Conservation (phyloP, 2,113 vertebrate genomes). For the Neofelis nebulosa region DNA sequence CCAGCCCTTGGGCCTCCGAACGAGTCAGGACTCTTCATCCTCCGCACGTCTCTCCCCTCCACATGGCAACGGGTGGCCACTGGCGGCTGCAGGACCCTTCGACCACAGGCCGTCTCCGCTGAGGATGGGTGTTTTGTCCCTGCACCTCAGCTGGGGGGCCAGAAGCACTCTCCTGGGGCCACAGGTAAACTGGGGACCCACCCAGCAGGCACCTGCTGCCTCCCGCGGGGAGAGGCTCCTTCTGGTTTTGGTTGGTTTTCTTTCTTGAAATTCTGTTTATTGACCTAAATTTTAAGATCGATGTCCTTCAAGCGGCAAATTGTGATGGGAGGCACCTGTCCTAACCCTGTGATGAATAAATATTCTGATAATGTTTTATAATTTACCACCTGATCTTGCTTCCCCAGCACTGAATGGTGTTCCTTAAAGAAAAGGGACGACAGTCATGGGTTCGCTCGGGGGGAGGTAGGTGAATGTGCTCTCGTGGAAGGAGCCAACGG, state of each 20-base stretch:
- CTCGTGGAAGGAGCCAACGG: accelerated
- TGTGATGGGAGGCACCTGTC: background rate
- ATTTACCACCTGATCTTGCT: background rate
- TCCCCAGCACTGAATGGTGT: background rate
- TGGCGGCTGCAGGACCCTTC: background rate
- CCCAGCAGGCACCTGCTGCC: background rate
- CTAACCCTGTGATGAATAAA: background rate
- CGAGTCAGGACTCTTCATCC: background rate
- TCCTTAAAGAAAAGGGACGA: background rate
- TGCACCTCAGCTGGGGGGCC: background rate
- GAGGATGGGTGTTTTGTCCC: accelerated
- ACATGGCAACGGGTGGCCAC: background rate
- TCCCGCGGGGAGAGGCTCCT: background rate
- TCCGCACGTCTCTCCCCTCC: background rate
- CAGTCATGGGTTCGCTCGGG: background rate
- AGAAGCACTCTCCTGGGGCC: background rate
- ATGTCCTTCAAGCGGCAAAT: background rate
- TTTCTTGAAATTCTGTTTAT: background rate
- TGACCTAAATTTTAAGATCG: background rate
- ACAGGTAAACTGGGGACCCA: background rate
- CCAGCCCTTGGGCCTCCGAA: background rate
- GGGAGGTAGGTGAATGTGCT: background rate
- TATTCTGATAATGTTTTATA: background rate
- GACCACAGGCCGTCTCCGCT: background rate
- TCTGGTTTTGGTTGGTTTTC: background rate